Base-by-base conservation (phyloP, 1,140 invertebrate species). In the Pseudomyrmex concolor region DNA sequence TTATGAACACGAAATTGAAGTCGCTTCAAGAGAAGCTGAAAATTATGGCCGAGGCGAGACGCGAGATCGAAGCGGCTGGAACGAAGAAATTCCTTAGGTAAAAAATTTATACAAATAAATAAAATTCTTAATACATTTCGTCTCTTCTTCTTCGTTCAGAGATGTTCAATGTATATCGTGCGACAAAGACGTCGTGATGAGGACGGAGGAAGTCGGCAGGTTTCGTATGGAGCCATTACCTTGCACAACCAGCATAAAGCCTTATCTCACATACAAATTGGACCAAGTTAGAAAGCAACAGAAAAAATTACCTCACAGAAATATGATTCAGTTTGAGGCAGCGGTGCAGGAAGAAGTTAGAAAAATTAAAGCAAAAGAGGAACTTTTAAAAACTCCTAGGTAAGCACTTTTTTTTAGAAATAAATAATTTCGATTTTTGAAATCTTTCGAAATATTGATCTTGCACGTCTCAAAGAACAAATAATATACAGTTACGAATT, bases 121-220 rank as follows among this genome's bases (percentile, higher is more conserved):
- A 45, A 82, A 5, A 51, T n/a, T 70, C 66, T 15, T 34, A 66
- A 2, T 12, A 10, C 10, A n/a, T 8, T 64, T 17, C 67, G 43
- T 17, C 13, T 34, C 7, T 68, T 83, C 66, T 84, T 25, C 43
- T 66, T 76, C 80, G 83, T 71, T 73, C 85, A 96, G 96, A 85
- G 95, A 97, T 70, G 94, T 97, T 2, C 96, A 96, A 66, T 97
- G 97, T 86, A 95, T 97, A 89, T 96, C 96, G 0, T 97, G 97
- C 86, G 96, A 97, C 84, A 96, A 96, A 17, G 95, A 96, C 22
- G 96, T 95, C 0, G 95, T 96, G 0, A 97, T 97, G 96, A 93
- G 94, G 10, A 95, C 94, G 83, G 94, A 96, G n/a, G 94, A 95
- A 2, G 93, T 94, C 55, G 85, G 92, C 0, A 87, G 92, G 25